Base-by-base conservation (phyloP, 92 coral and sea anemone genomes). In the Palythoa heliodiscus region DNA sequence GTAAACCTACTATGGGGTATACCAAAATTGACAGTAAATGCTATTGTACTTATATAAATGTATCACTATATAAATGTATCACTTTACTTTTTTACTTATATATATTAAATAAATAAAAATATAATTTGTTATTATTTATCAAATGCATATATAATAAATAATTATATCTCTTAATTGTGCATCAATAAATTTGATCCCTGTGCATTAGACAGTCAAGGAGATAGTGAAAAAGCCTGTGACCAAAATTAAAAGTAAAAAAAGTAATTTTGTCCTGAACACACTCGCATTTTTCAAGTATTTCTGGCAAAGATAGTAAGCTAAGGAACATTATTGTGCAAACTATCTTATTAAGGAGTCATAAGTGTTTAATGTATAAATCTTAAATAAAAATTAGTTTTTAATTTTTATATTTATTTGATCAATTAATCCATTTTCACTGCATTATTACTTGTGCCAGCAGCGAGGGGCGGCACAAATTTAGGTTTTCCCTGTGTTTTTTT, bases 291-390 rank as follows among this genome's bases (percentile, higher is more conserved):
- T 8, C 75, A 71, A 71, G 35, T 71, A 71, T 71, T 71, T 71
- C 75, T 71, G 75, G 75, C 75, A 29, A 71, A 71, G 15, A 71
- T 71, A 71, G 75, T 71, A 71, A 71, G 75, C 75, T 71, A 71
- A 71, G 75, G 75, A 71, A 29, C 75, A 71, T 71, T 71, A 71
- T 35, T 71, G 75, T 71, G 75, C 75, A 37, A 71, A 17, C 24
- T 48, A 29, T 71, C 75, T 71, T 71, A 71, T 37, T 71, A 52
- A 71, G 75, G 75, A 71, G 75, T 71, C 75, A 71, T 71, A 71
- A 71, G 75, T 71, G 75, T 71, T 71, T 71, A 71, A 35, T 23
- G 75, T 71, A 71, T 71, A 71, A 23, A 71, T 35, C 52, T 0
- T 35, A 71, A 39, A 71, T 29, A 29, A 71, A 71, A 71, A 71